Conservation (phyloP, 1,140 invertebrate species). For the Apolygus lucorum region DNA sequence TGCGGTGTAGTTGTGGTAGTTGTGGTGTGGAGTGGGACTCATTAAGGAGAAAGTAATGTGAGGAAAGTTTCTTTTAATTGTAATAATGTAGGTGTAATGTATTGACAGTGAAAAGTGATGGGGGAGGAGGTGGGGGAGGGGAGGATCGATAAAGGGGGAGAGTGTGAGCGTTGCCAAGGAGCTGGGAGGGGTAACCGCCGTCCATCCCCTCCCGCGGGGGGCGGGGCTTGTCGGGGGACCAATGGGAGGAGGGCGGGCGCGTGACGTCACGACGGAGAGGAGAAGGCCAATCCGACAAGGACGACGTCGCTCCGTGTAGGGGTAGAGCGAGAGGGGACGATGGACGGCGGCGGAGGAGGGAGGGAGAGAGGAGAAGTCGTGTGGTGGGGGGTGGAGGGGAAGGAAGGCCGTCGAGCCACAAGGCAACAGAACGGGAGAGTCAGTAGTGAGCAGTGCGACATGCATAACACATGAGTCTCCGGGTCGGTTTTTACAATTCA, state of each 20-base stretch:
- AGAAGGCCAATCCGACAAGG: conserved; percentile 24
- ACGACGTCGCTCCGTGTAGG: neutral
- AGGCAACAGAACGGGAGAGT: conserved; percentile 31
- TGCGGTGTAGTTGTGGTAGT: neutral
- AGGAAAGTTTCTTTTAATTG: conserved; percentile 30
- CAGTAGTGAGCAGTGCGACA: conserved; percentile 45
- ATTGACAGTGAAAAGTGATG: conserved; percentile 30
- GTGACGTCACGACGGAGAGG: conserved; percentile 24
- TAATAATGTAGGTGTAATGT: conserved; percentile 35
- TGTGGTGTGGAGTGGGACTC: conserved; percentile 7
- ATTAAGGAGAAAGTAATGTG: conserved; percentile 6
- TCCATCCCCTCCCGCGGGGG: conserved; percentile 25
- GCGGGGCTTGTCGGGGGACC: conserved; percentile 26
- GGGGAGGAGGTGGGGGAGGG: conserved; percentile 17
- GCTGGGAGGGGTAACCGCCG: too few species aligned
- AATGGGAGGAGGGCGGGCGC: conserved; percentile 24
- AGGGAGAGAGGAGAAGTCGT: conserved; percentile 24
- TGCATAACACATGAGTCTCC: conserved; percentile 50
- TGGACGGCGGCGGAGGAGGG: neutral
- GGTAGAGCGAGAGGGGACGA: conserved; percentile 1
- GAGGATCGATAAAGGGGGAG: conserved; percentile 24
- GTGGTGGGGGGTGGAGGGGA: conserved; percentile 20
- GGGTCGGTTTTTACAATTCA: conserved; percentile 33
- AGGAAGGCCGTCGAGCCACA: conserved; percentile 12
- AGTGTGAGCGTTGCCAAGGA: conserved; percentile 29